A percentile compares a stretch with the other conserved stretches of the same genome.
Evolutionary conservation across 2,888 invertebrate species (phyloP).

Genomic region (Erebia epiphron): DNA sequence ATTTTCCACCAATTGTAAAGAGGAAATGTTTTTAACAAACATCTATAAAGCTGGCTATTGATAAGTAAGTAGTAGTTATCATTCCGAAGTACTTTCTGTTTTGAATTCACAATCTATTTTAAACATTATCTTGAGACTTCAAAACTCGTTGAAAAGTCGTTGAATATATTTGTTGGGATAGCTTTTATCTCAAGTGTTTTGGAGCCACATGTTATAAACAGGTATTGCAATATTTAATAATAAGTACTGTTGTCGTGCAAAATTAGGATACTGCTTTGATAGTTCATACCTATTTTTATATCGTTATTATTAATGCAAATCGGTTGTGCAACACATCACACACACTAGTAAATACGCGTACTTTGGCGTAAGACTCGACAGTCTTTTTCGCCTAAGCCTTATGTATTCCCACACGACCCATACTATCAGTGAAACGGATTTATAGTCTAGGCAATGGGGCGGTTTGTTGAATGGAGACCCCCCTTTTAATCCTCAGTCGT

Average conservation of each 20-base stretch:
- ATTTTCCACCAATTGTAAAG: constrained; percentile 3
- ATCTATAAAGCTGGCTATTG: not conserved
- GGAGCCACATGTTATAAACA: not conserved
- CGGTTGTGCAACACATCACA: too few species aligned
- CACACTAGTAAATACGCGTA: too few species aligned
- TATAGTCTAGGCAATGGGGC: too few species aligned
- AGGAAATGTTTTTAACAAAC: not conserved
- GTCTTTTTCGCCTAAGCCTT: too few species aligned
- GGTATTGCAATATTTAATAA: not conserved
- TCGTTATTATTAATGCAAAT: too few species aligned
- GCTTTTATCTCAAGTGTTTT: constrained; percentile 16
- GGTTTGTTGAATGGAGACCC: too few species aligned
- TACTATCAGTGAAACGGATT: too few species aligned
- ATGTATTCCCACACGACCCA: too few species aligned
- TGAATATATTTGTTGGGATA: not conserved
- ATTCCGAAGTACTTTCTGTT: not conserved
- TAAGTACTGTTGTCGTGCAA: not conserved
- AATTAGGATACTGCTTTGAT: too few species aligned
- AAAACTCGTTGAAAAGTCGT: constrained; percentile 4
- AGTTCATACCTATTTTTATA: too few species aligned
- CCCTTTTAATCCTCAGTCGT: too few species aligned
- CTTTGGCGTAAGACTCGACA: too few species aligned
- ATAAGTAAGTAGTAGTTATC: not conserved
- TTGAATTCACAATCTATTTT: constrained; percentile 12
- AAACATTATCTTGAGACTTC: constrained; percentile 11